Conservation (phyloP, 2,113 vertebrate genomes). For the Oophaga pumilio region DNA sequence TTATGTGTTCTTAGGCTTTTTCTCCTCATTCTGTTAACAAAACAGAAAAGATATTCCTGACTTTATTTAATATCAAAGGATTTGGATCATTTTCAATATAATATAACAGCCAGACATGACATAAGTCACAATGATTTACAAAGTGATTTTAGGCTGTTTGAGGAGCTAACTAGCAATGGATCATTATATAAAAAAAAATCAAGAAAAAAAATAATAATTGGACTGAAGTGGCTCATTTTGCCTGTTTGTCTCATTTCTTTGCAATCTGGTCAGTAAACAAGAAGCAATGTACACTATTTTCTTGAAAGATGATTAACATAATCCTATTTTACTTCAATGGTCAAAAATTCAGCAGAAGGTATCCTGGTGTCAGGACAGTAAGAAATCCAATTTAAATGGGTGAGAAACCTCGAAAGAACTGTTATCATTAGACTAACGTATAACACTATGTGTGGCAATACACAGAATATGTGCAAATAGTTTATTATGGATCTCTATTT, state of each 20-base stretch:
- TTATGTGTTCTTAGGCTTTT: background rate
- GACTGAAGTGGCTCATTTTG: background rate
- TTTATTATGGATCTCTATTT: no score
- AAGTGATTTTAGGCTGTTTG: background rate
- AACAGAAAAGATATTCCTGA: constrained; percentile 18
- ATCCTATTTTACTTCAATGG: background rate
- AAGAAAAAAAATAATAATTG: background rate
- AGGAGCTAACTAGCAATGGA: background rate
- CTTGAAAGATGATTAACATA: background rate
- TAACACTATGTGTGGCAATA: no score
- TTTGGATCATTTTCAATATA: background rate
- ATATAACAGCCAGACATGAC: background rate
- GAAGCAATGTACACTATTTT: background rate
- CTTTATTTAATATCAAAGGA: constrained; percentile 19
- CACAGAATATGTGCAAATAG: no score
- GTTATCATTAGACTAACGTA: background rate
- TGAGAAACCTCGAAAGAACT: background rate
- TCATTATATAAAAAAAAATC: background rate
- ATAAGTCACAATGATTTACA: background rate
- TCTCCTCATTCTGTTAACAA: constrained; percentile 18
- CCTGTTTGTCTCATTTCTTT: background rate
- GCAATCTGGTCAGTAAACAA: background rate
- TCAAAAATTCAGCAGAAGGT: background rate
- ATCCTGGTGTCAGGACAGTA: background rate
- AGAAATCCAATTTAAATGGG: background rate